Percentiles rank a stretch among this genome's conserved stretches.
phyloP scores from a whole-genome alignment of 2,113 vertebrate genomes.

The Aramus guarauna region DNA sequence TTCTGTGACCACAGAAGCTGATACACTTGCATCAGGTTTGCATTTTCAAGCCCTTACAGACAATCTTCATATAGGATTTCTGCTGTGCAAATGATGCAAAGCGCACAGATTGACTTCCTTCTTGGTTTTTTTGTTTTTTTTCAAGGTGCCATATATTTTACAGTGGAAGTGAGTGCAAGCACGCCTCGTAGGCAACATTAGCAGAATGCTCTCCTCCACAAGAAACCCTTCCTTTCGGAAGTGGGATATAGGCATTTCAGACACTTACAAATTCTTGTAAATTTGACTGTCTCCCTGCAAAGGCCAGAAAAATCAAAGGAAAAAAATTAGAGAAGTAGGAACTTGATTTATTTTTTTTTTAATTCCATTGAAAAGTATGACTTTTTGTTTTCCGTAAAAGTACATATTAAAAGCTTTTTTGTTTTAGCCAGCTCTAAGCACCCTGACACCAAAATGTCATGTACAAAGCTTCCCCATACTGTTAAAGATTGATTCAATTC shows the following conservation, averaged over 20 bases:
- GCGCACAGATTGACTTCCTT: accelerated
- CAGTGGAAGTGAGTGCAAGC: accelerated
- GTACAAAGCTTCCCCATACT: not conserved
- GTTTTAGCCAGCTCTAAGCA: not conserved
- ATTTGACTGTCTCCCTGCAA: not conserved
- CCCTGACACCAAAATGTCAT: not conserved
- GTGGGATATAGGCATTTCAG: not conserved
- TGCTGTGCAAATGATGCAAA: not conserved
- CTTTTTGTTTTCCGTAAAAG: not conserved
- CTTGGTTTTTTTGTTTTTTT: too few species aligned
- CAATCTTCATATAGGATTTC: not conserved
- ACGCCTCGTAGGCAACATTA: accelerated
- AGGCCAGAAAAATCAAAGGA: not conserved
- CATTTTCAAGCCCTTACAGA: not conserved
- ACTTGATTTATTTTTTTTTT: not conserved
- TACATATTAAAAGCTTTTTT: not conserved
- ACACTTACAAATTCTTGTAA: too few species aligned
- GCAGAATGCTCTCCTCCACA: not conserved
- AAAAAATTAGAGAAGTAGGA: not conserved
- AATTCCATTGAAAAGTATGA: not conserved
- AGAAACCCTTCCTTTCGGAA: not conserved
- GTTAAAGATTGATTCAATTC: not conserved
- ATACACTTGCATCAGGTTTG: not conserved
- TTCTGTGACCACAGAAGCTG: not conserved
- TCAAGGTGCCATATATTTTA: not conserved